These are phyloP conservation scores for Addax nasomaculatus DNA, from an alignment of 2,113 vertebrate genomes.

Conservation along the genomic window DNA sequence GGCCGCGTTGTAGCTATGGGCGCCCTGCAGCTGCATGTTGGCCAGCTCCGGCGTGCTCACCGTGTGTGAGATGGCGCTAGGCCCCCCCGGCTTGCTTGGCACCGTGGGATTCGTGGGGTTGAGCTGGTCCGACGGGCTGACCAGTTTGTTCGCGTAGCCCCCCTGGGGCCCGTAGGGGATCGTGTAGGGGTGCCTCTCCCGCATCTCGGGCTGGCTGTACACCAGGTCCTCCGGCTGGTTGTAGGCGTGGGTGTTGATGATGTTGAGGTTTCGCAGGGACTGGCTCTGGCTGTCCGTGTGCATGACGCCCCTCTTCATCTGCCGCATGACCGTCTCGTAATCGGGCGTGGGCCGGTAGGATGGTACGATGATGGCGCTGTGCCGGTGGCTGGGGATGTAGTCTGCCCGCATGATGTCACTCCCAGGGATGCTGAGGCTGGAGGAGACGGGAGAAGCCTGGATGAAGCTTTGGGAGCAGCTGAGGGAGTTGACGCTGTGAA, in stretches of 20 bases:
- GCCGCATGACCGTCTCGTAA: slow-evolving; percentile 95
- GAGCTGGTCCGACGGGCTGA: slow-evolving; percentile 78
- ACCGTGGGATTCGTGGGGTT: slow-evolving; percentile 64
- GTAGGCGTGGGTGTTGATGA: slow-evolving; percentile 92
- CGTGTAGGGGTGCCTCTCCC: slow-evolving; percentile 86
- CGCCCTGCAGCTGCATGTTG: slow-evolving; percentile 88
- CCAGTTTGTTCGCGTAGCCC: slow-evolving; percentile 83
- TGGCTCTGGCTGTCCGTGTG: slow-evolving; percentile 92
- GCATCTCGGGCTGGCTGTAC: slow-evolving; percentile 96
- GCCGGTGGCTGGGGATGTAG: slow-evolving; percentile 94
- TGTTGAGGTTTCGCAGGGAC: slow-evolving; percentile 94
- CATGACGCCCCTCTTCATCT: slow-evolving; percentile 88
- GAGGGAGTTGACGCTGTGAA: slow-evolving; percentile 94
- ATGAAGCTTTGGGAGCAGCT: slow-evolving; percentile 93
- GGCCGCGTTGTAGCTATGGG: slow-evolving; percentile 78
- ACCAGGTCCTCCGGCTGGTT: slow-evolving; percentile 92
- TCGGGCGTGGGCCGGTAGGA: slow-evolving; percentile 96
- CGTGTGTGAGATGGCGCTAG: slow-evolving; percentile 93
- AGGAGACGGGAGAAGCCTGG: slow-evolving; percentile 93
- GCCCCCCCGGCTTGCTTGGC: slow-evolving; percentile 68
- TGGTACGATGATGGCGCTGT: slow-evolving; percentile 95
- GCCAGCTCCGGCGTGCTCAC: slow-evolving; percentile 96
- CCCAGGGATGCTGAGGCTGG: slow-evolving; percentile 93
- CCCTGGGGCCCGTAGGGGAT: slow-evolving; percentile 82
- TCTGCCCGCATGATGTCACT: slow-evolving; percentile 94